Percentiles rank a stretch among this genome's conserved stretches.
Evolutionary conservation across 2,113 vertebrate species (phyloP).

Genomic region (Elanus axillaris): DNA sequence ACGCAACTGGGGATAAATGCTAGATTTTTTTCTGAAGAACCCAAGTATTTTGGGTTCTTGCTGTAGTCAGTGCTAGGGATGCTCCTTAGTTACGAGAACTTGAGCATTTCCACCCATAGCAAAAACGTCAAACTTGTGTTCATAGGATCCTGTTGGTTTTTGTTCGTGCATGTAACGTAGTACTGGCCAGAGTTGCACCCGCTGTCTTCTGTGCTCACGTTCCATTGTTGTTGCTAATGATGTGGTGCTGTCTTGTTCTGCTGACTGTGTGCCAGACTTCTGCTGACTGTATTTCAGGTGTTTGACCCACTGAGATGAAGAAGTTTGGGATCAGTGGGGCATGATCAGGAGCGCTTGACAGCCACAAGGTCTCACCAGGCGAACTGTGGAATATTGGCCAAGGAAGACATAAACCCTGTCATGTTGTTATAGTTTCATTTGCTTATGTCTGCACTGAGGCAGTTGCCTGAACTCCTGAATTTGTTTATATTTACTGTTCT

Average conservation of each 20-base stretch:
- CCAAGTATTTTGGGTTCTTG: not conserved
- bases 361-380: conserved; percentile 19
- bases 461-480: not conserved
- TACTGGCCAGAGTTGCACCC: not conserved
- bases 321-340: conserved; percentile 41
- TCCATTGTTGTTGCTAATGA: not conserved
- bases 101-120: not conserved
- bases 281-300: not conserved
- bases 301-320: conserved; percentile 29
- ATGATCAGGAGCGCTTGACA: conserved; percentile 48
- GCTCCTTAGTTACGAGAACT: not conserved
- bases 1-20: not conserved
- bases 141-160: not conserved
- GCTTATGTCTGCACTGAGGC: not conserved
- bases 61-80: not conserved
- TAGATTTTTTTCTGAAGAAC: not conserved
- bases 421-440: not conserved
- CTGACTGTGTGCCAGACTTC: conserved; percentile 43
- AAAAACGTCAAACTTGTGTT: not conserved
- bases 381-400: not conserved
- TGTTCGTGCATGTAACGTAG: not conserved
- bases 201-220: not conserved
- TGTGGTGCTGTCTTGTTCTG: not conserved
- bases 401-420: not conserved
- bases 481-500: not conserved